Percentiles rank a stretch among this genome's conserved stretches.
Conservation (phyloP, 2,797 vertebrate genomes). For the Helostoma temminkii region DNA sequence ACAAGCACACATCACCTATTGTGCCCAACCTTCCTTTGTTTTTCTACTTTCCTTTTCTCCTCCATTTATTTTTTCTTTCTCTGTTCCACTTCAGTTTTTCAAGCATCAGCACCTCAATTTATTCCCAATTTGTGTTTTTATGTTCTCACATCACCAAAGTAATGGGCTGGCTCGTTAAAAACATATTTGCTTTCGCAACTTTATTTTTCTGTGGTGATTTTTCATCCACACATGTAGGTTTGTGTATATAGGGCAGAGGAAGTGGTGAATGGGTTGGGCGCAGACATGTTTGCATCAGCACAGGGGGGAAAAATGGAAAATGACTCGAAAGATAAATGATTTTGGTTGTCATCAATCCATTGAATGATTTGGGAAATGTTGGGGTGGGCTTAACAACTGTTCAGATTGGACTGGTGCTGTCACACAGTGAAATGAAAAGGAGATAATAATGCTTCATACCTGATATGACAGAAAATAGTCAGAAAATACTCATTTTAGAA, state of each 20-base stretch:
- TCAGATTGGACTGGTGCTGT: constrained; percentile 63
- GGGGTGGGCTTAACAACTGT: constrained; percentile 71
- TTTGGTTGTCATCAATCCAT: constrained; percentile 66
- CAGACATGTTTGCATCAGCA: constrained; percentile 60
- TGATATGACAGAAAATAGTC: constrained; percentile 65
- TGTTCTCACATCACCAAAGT: constrained; percentile 79
- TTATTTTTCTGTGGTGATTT: constrained; percentile 75
- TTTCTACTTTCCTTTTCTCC: constrained; percentile 19
- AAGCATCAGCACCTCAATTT: constrained; percentile 79
- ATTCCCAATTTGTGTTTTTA: constrained; percentile 83
- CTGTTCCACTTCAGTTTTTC: constrained; percentile 54
- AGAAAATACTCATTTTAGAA: constrained; percentile 55
- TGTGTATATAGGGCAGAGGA: constrained; percentile 40
- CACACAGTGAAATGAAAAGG: constrained; percentile 63
- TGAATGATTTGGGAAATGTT: constrained; percentile 71
- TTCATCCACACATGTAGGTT: constrained; percentile 68
- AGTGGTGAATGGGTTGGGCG: constrained; percentile 47
- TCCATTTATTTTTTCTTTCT: constrained; percentile 20
- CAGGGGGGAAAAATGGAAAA: constrained; percentile 55
- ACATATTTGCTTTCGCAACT: constrained; percentile 80
- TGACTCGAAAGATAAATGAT: constrained; percentile 70
- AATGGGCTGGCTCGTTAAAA: constrained; percentile 86
- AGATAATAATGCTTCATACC: constrained; percentile 70
- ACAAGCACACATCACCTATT: constrained; percentile 1
- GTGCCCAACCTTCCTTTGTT: constrained; percentile 19